These are phyloP conservation scores for Halichondria panicea DNA, from an alignment of 37 sponge, comb jelly and placozoan genomes.

Conservation along the genomic window DNA sequence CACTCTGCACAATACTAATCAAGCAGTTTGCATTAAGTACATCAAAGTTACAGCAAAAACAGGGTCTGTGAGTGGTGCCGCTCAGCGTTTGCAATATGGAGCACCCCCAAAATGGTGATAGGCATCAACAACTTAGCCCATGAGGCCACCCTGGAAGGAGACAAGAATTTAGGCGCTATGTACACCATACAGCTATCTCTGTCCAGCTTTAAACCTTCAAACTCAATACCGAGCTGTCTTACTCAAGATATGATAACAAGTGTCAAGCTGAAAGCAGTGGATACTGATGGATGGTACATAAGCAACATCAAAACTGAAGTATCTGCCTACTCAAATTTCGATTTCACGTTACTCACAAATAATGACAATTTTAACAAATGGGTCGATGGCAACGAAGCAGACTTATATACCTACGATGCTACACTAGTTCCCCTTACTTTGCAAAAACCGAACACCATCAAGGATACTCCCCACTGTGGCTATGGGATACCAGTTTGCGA, in stretches of 20 bases:
- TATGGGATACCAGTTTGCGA: slow-evolving; percentile 21
- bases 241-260: too few species aligned
- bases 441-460: too few species aligned
- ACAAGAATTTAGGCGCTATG: too few species aligned
- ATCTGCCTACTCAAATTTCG: background rate
- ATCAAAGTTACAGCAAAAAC: too few species aligned
- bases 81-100: too few species aligned
- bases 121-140: too few species aligned
- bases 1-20: background rate
- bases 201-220: too few species aligned
- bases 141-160: too few species aligned
- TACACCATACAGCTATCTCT: too few species aligned
- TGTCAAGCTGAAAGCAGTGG: background rate
- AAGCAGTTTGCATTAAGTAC: background rate
- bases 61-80: too few species aligned
- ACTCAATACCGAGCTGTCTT: too few species aligned
- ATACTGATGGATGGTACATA: background rate
- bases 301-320: background rate
- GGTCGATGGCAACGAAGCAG: slow-evolving; percentile 6
- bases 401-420: slow-evolving; percentile 7
- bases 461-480: slow-evolving; percentile 14
- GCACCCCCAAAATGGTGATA: too few species aligned
- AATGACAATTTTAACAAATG: slow-evolving; percentile 6
- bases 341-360: background rate
- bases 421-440: background rate